Evolutionary conservation across 2,113 vertebrate genomes (phyloP).

Genomic region (Henicopernis longicauda): DNA sequence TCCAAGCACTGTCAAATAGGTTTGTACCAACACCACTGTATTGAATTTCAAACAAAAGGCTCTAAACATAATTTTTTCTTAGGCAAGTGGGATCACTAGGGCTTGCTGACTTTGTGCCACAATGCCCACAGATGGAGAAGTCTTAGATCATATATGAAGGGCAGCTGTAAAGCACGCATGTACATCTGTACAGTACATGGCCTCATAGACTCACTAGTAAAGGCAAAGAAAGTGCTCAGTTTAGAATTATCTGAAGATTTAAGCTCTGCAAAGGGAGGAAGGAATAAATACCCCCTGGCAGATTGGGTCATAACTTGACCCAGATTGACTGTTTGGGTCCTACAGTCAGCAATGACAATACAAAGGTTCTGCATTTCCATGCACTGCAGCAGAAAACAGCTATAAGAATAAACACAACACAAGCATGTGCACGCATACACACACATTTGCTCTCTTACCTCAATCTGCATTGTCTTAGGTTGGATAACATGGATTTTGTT

Average conservation of each 20-base stretch:
- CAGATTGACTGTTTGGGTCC: neutral
- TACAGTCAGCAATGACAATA: neutral
- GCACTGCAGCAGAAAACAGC: neutral
- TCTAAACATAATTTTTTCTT: neutral
- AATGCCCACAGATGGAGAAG: neutral
- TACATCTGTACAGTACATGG: neutral
- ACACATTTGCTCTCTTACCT: conserved; percentile 65
- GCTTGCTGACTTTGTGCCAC: neutral
- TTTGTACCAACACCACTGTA: neutral
- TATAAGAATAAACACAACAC: neutral
- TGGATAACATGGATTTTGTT: conserved; percentile 99
- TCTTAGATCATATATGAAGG: neutral
- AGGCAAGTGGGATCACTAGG: neutral
- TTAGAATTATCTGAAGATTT: neutral
- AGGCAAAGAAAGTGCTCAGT: neutral
- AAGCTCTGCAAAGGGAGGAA: neutral
- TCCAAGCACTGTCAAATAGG: neutral
- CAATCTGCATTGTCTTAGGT: conserved; percentile 98
- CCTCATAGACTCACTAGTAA: neutral
- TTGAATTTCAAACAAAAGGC: neutral
- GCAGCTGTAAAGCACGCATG: neutral
- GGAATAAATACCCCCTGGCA: neutral
- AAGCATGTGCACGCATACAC: neutral
- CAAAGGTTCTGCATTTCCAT: neutral
- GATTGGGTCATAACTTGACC: neutral